Base-by-base conservation (phyloP, 1,140 invertebrate genomes). In the Homarus americanus region DNA sequence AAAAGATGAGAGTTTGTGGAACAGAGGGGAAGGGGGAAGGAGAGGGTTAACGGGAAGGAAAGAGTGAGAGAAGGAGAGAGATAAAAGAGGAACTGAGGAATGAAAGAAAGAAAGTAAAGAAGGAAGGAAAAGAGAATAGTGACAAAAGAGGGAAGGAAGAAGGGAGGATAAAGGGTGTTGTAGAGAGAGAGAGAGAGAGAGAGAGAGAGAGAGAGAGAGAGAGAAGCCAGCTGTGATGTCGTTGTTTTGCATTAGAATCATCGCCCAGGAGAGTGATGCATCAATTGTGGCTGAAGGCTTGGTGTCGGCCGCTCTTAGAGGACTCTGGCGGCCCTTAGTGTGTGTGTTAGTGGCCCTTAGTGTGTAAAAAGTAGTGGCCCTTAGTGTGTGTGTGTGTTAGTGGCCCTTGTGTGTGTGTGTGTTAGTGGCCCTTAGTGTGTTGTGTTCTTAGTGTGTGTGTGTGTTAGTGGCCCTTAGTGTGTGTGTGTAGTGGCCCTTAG, bases 121-220 rank as follows among this genome's bases (percentile, higher is more conserved):
- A 28, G 41, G 40, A 20, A n/a, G 66, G 28, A 28, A 41, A 53
- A 41, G n/a, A 73, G 41, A 28, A 73, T n/a, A n/a, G n/a, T n/a
- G n/a, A n/a, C n/a, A n/a, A 32, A 41, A 17, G 66, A 40, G 40
- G n/a, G 32, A 34, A 36, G 24, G 66, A 73, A 38, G n/a, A n/a
- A 44, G 83, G 32, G 32, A 73, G 66, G 63, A 41, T 58, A n/a
- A n/a, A 40, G 63, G 4, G 28, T 72, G 69, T 24, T 20, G 66
- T 20, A 40, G 38, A 53, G 83, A 85, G 41, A 41, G 83, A 44
- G 69, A 85, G 24, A 75, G 72, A 85, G 38, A 85, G 66, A 69
- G 38, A 73, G 72, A 85, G 20, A 72, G 69, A 40, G 36, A 72
- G 34, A 72, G 63, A 58, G 80, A 82, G 49, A 58, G 41, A 82